Base-by-base conservation (phyloP, 2,888 invertebrate genomes). In the Amblyjoppa proteus region DNA sequence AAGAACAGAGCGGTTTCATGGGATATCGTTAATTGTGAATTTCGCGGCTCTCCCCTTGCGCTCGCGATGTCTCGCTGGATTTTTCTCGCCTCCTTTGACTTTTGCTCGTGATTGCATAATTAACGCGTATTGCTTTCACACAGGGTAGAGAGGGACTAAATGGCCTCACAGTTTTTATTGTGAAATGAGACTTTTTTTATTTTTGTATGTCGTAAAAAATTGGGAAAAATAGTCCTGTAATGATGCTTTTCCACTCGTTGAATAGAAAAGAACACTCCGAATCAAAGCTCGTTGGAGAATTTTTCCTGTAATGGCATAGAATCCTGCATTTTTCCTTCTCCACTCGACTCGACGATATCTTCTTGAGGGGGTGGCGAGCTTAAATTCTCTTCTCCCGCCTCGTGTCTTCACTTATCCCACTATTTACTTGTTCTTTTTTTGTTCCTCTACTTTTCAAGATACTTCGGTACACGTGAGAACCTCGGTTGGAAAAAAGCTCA, bases 211-310 rank as follows among this genome's bases (percentile, higher is more conserved):
- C 41, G 11, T 3, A 11, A 41, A 41, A 41, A 41, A 41, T 11
- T 41, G 11, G 11, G 9, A 11, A 41, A 2, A 41, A 41, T 11
- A 41, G 41, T 41, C 11, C 11, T 69, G 25, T 34, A 20, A 20
- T 51, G 71, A 56, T 51, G 58, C 49, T 68, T 9, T 51, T 28
- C 49, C 73, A 73, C 53, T 74, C 64, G 69, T 25, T 38, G 38
- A 66, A 75, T 56, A 66, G 78, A 66, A 41, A 56, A 75, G 51
- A 81, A 56, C 71, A 51, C 81, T 71, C 31, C 38, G 38, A 51
- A 41, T 11, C 41, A 66, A 77, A 73, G 28, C 53, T 75, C 53
- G 38, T 38, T 0, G 9, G 51, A 75, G 45, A 73, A 71, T 71
- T 75, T 53, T 66, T 28, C 16, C 34, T 13, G 11, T 77, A 34